Conservation (phyloP, 2,113 vertebrate species). For the Hirundichthys speculiger region DNA sequence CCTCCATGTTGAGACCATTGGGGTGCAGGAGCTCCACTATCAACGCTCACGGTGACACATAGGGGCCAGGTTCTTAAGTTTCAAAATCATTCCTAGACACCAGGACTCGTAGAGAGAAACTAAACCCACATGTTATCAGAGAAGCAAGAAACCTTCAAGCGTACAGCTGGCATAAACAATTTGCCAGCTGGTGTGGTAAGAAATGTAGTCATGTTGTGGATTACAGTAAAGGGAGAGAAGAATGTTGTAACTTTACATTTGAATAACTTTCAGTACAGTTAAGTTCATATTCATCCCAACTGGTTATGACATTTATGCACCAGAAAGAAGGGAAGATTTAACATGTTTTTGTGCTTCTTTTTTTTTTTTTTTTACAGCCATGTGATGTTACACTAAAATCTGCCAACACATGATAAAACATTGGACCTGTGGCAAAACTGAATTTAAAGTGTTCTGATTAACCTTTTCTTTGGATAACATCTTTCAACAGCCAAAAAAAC, state of each 20-base stretch:
- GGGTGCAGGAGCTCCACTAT: neutral
- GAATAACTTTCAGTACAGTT: neutral
- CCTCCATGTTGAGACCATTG: neutral
- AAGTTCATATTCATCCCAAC: neutral
- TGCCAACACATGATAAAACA: too few relatives aligned
- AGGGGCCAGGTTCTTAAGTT: slow-evolving; percentile 30
- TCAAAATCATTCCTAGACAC: slow-evolving; percentile 38
- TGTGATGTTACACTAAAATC: neutral
- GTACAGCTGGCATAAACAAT: slow-evolving; percentile 29
- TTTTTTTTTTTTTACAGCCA: neutral
- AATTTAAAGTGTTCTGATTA: too few relatives aligned
- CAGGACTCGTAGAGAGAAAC: slow-evolving; percentile 29
- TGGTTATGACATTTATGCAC: neutral
- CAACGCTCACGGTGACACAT: slow-evolving; percentile 17
- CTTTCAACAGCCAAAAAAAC: too few relatives aligned
- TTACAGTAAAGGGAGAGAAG: neutral
- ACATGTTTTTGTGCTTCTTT: too few relatives aligned
- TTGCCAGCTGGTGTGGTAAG: slow-evolving; percentile 21
- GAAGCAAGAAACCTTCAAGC: slow-evolving; percentile 13
- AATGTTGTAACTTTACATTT: slow-evolving; percentile 16
- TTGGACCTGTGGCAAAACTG: too few relatives aligned
- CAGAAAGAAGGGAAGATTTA: too few relatives aligned
- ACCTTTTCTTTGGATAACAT: too few relatives aligned
- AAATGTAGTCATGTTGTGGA: slow-evolving; percentile 13
- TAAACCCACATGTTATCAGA: slow-evolving; percentile 19